These are phyloP conservation scores for Sebastes fasciatus DNA, from an alignment of 2,113 vertebrate species.

Conservation along the genomic window DNA sequence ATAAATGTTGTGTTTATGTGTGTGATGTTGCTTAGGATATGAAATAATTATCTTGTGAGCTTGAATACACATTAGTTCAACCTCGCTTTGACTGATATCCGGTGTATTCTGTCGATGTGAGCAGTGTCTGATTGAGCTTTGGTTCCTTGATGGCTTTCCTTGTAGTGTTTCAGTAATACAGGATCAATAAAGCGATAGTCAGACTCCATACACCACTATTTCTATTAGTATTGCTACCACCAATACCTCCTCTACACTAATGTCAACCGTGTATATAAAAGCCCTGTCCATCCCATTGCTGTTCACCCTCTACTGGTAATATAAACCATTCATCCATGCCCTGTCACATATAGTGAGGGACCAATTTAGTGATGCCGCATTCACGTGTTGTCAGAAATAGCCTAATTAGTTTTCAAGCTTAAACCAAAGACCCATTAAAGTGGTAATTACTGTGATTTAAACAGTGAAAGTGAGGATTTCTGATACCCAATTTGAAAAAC, in stretches of 20 bases:
- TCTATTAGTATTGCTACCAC: conserved; percentile 42
- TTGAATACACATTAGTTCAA: conserved; percentile 24
- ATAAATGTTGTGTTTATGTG: background rate
- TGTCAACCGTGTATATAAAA: conserved; percentile 42
- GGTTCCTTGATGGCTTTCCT: conserved; percentile 62
- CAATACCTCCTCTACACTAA: conserved; percentile 33
- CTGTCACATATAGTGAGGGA: conserved; percentile 52
- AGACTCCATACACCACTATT: conserved; percentile 29
- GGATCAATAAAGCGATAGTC: conserved; percentile 73
- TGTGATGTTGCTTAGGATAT: background rate
- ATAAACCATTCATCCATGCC: conserved; percentile 49
- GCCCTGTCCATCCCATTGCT: conserved; percentile 16
- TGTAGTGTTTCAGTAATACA: conserved; percentile 56
- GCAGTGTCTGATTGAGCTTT: conserved; percentile 60
- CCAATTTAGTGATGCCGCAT: conserved; percentile 43
- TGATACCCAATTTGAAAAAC: conserved; percentile 12
- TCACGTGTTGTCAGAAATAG: conserved; percentile 57
- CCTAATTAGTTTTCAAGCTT: conserved; percentile 47
- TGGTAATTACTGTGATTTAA: conserved; percentile 38
- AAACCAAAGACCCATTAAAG: conserved; percentile 25
- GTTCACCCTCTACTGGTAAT: conserved; percentile 44
- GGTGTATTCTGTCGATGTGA: conserved; percentile 48
- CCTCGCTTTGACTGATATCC: conserved; percentile 34
- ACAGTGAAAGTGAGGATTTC: conserved; percentile 25
- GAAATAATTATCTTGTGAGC: background rate